A percentile compares a stretch with the other conserved stretches of the same genome.
These are phyloP conservation scores for Montipora foliosa DNA, from an alignment of 64 coral and sea anemone species.

Conservation along the genomic window DNA sequence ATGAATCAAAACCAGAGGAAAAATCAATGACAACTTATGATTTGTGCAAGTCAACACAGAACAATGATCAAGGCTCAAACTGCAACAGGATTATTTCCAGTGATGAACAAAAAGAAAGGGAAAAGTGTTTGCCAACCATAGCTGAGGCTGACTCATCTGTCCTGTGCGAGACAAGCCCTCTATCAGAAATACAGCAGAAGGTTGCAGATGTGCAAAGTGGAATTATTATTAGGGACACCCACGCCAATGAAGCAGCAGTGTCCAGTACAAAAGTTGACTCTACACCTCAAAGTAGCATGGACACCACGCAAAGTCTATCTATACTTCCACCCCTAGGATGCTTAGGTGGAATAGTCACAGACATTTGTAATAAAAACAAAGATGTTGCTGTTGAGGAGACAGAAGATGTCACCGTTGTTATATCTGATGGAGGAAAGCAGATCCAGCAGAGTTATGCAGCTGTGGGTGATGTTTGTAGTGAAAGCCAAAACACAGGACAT, in stretches of 20 bases:
- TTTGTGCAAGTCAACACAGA: neutral
- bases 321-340: neutral
- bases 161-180: neutral
- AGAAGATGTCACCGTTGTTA: neutral
- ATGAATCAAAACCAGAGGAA: neutral
- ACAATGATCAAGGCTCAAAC: neutral
- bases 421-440: neutral
- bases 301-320: slow-evolving; percentile 33
- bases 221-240: neutral
- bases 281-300: neutral
- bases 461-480: neutral
- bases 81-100: neutral
- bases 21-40: neutral
- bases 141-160: slow-evolving; percentile 43
- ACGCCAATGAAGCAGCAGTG: neutral
- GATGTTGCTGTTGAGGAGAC: neutral
- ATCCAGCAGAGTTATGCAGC: neutral
- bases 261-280: slow-evolving; percentile 22
- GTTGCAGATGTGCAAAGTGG: neutral
- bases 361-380: neutral
- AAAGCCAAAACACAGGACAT: neutral
- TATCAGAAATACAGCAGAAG: neutral
- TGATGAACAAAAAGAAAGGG: neutral
- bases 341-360: neutral
- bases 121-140: slow-evolving; percentile 1